Conservation (phyloP, 1,140 invertebrate species). For the Leptinotarsa texana region DNA sequence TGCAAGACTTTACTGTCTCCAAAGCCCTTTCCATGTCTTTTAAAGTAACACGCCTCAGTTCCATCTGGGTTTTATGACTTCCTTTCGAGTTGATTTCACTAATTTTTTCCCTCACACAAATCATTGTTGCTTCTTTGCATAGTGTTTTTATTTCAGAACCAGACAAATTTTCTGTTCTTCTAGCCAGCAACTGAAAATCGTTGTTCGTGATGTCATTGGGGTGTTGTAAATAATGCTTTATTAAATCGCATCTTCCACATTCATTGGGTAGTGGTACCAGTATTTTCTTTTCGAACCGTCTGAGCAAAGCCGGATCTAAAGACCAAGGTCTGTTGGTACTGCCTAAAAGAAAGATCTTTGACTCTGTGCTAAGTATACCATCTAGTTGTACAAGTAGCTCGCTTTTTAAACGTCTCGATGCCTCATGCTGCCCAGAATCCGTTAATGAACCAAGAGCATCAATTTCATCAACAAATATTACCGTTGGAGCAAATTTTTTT, state of each 20-base stretch:
- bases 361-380: slow-evolving; percentile 68
- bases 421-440: slow-evolving; percentile 84
- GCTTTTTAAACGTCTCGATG: slow-evolving; percentile 86
- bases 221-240: slow-evolving; percentile 62
- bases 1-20: slow-evolving; percentile 34
- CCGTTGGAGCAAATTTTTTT: slow-evolving; percentile 80
- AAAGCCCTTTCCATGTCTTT: slow-evolving; percentile 40
- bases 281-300: slow-evolving; percentile 87
- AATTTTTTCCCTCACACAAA: slow-evolving; percentile 56
- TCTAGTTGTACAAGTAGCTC: slow-evolving; percentile 93
- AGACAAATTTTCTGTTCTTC: slow-evolving; percentile 76
- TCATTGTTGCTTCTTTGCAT: slow-evolving; percentile 85
- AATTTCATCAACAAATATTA: slow-evolving; percentile 96
- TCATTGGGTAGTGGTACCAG: slow-evolving; percentile 75
- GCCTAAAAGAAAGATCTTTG: slow-evolving; percentile 80
- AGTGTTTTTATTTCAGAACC: slow-evolving; percentile 86
- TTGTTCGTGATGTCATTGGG: slow-evolving; percentile 48
- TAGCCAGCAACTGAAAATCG: slow-evolving; percentile 63
- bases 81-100: slow-evolving; percentile 28
- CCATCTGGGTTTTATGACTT: slow-evolving; percentile 21
- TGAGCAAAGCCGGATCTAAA: slow-evolving; percentile 78
- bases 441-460: slow-evolving; percentile 82
- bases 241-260: slow-evolving; percentile 68
- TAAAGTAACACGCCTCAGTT: slow-evolving; percentile 25
- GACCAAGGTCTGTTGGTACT: slow-evolving; percentile 90